Evolutionary conservation across 2,888 invertebrate species (phyloP), one percentile per base, ranked within the genome.

Genomic region (Andrena fulva): DNA sequence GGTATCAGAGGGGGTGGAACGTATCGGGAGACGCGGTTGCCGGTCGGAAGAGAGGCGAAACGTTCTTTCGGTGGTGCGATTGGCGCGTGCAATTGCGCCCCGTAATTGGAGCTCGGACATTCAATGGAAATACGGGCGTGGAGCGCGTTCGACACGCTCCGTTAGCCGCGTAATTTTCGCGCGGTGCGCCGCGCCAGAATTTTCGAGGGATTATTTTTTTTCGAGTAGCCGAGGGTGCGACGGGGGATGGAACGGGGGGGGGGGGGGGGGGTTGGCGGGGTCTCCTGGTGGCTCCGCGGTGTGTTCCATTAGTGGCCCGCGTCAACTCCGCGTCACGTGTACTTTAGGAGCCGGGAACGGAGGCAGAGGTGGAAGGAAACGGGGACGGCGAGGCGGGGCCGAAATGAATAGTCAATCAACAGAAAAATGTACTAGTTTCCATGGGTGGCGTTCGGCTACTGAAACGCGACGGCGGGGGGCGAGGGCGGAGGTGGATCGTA

Each of bases 351-450:
- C 35, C 54, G 66, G 64, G 64, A 63, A 66, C n/a, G 5, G 12
- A 59, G 68, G 66, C 24, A 62, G 54, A 20, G 56, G 54, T 8
- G n/a, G 52, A 27, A 5, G 50, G 33, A 50, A 66, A 1, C 52
- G 31, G 27, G 35, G 42, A n/a, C 1, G 70, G 20, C 4, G 10
- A 50, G 31, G 12, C 42, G 42, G 29, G 31, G 64, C 54, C 24
- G 75, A 86, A 84, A 88, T 88, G 88, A 88, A 88, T 88, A 83
- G 87, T 88, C 87, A 88, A 88, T 88, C 88, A 88, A 88, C 85
- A 84, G 80, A 87, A 88, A 88, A 88, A 77, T 56, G 24, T 56
- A 69, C 70, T 59, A 69, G 77, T 79, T 83, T 74, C 31, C 80
- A 50, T 48, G 56, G 63, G 16, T 35, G 12, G 31, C 42, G 66